A percentile compares a stretch with the other conserved stretches of the same genome.
These are phyloP conservation scores for Charina bottae DNA, from an alignment of 2,113 vertebrate species.

Conservation along the genomic window DNA sequence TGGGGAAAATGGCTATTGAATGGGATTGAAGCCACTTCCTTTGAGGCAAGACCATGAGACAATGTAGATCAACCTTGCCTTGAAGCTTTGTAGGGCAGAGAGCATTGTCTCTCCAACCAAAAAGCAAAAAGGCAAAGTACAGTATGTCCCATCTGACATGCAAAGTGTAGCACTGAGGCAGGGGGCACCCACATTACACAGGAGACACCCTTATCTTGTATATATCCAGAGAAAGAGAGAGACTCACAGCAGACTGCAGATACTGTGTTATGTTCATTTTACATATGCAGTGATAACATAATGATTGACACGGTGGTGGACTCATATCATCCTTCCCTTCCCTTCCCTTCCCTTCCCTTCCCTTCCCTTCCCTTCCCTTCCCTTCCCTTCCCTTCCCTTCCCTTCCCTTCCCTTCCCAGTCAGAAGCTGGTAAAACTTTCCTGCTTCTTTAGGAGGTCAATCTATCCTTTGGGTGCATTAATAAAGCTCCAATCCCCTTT, in stretches of 20 bases:
- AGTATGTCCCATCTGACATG: not conserved
- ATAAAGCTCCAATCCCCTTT: conserved; percentile 27
- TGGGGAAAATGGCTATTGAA: not conserved
- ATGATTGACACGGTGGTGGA: not conserved
- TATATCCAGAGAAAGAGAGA: not conserved
- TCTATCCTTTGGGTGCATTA: not conserved
- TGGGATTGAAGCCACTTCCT: not conserved
- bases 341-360: not conserved
- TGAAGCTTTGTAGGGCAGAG: not conserved
- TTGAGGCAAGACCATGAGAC: not conserved
- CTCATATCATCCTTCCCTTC: not conserved
- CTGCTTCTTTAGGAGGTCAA: conserved; percentile 15
- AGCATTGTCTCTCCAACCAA: not conserved
- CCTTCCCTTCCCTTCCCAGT: not conserved
- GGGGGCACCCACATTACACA: not conserved
- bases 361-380: no score
- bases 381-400: no score
- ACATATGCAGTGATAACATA: not conserved
- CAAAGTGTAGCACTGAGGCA: not conserved
- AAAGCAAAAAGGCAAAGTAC: not conserved
- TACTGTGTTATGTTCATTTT: not conserved
- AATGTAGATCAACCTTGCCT: not conserved
- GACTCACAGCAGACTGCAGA: not conserved
- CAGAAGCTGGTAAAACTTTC: not conserved
- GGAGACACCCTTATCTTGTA: not conserved